Evolutionary conservation across 2,113 vertebrate genomes (phyloP).

Genomic region (Oceanites oceanicus): DNA sequence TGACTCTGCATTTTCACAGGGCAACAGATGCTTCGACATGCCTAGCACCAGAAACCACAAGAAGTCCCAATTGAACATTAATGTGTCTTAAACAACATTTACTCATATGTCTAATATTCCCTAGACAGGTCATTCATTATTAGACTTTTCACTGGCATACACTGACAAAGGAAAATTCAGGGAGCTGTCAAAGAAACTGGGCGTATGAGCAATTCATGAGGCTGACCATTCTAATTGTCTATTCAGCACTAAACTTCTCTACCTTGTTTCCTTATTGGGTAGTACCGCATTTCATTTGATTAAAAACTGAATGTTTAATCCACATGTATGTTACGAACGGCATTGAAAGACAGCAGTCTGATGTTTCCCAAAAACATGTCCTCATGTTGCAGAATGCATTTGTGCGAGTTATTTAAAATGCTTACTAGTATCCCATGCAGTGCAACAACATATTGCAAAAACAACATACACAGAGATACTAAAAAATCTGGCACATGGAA

Average conservation of each 20-base stretch:
- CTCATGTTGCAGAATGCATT: background rate
- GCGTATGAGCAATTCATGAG: background rate
- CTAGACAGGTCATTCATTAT: background rate
- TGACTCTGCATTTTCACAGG: conserved; percentile 26
- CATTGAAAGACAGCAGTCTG: background rate
- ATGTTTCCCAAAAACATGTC: background rate
- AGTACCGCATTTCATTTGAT: background rate
- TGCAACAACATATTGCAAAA: background rate
- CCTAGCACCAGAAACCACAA: conserved; percentile 22
- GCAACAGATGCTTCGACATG: conserved; percentile 9
- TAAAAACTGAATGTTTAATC: background rate
- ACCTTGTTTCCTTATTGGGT: background rate
- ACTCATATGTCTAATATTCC: conserved; percentile 1
- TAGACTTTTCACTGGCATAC: background rate
- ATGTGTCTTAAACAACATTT: conserved; percentile 10
- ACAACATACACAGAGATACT: background rate
- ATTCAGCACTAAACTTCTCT: background rate
- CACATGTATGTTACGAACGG: background rate
- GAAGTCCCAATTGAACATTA: background rate
- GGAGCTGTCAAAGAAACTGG: background rate
- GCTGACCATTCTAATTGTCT: background rate
- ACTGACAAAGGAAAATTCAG: background rate
- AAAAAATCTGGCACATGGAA: background rate
- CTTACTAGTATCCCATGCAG: background rate
- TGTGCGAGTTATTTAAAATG: background rate